Percentiles rank a stretch among this genome's conserved stretches.
Evolutionary conservation across 2,888 invertebrate genomes (phyloP).

Genomic region (Autographa gamma): DNA sequence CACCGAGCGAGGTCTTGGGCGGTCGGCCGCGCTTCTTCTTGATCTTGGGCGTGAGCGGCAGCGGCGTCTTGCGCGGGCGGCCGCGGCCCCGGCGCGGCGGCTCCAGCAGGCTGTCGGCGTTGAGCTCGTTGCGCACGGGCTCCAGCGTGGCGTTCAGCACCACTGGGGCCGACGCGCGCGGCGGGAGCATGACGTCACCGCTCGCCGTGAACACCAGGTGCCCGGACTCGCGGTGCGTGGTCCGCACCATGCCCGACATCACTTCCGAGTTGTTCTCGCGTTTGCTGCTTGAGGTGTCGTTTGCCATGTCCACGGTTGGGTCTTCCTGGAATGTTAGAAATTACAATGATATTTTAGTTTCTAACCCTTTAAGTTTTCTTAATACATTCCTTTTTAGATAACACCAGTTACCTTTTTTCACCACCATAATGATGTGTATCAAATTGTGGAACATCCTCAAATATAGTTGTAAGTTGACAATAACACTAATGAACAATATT

Average conservation of each 20-base stretch:
- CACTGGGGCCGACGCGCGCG: constrained; percentile 66
- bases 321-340: constrained; percentile 74
- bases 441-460: too few species aligned
- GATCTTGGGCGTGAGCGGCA: constrained; percentile 83
- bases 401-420: too few species aligned
- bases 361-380: too few species aligned
- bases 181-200: constrained; percentile 86
- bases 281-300: constrained; percentile 67
- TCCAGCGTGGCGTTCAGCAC: constrained; percentile 70
- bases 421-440: too few species aligned
- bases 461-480: too few species aligned
- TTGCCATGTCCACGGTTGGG: constrained; percentile 84
- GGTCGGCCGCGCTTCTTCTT: constrained; percentile 85
- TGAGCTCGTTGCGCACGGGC: constrained; percentile 67
- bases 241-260: constrained; percentile 87
- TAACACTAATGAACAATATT: too few species aligned
- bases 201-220: constrained; percentile 84
- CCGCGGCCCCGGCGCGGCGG: constrained; percentile 84
- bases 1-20: constrained; percentile 85
- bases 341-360: too few species aligned
- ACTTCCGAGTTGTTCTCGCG: constrained; percentile 82
- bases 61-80: constrained; percentile 87
- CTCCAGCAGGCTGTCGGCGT: constrained; percentile 66
- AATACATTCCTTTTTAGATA: too few species aligned
- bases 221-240: constrained; percentile 85